Evolutionary conservation across 2,888 invertebrate genomes (phyloP), one percentile per base, ranked within the genome.

Genomic region (Elmis aenea): DNA sequence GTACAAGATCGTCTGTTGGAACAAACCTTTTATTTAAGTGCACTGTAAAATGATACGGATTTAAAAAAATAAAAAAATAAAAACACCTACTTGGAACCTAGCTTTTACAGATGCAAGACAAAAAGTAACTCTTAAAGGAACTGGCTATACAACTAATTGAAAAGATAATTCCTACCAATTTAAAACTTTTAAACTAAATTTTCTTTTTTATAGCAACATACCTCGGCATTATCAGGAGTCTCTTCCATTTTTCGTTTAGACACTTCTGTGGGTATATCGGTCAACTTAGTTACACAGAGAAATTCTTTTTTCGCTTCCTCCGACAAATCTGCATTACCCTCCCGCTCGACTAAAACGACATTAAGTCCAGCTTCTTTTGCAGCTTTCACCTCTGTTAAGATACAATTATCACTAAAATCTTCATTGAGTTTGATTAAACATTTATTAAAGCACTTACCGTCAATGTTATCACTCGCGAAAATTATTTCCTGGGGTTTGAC

Each of bases 391-490:
- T 95, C 94, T 90, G 73, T 27, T 67, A 64, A 34, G 42, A n/a
- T 36, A 41, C 40, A 33, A 32, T 43, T 13, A 13, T 8, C 4
- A 25, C n/a, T 33, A 20, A 16, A n/a, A n/a, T n/a, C n/a, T n/a
- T n/a, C 21, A 33, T 29, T 24, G 12, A 31, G 2, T 23, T 4
- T 9, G n/a, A 30, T 9, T 2, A n/a, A n/a, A n/a, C n/a, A n/a
- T n/a, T n/a, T n/a, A n/a, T n/a, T n/a, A n/a, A n/a, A 33, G 15
- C 8, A 46, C 45, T 52, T 59, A 89, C 90, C 92, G 75, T 79
- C 79, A 2, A 79, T 70, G 53, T 87, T 72, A 65, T 96, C 95
- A 23, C 93, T 94, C 8, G 95, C 72, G 65, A 93, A 96, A 9
- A 94, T 60, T 26, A 92, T 76, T 42, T 86, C 78, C 5, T 77